Percentiles rank a stretch among this genome's conserved stretches.
Evolutionary conservation across 2,888 invertebrate species (phyloP).

Genomic region (Glaucopsyche alexis): DNA sequence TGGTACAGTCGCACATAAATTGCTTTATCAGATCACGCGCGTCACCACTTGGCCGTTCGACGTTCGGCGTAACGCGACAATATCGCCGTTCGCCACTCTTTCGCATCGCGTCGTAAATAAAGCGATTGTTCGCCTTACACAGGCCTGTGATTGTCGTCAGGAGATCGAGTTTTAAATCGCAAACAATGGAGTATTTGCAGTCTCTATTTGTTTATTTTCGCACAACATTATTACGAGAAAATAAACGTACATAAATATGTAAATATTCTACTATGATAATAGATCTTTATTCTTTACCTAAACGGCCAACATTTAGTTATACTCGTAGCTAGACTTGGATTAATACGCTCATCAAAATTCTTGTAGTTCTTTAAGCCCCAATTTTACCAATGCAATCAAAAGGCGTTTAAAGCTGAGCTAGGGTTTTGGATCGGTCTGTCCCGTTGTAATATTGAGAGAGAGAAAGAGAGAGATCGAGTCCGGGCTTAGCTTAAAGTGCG

Average conservation of each 20-base stretch:
- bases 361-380: too few species aligned
- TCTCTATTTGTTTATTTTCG: slow-evolving; percentile 11
- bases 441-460: too few species aligned
- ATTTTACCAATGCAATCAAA: neutral
- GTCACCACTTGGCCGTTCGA: slow-evolving; percentile 21
- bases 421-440: too few species aligned
- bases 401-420: too few species aligned
- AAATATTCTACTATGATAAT: neutral
- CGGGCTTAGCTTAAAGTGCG: too few species aligned
- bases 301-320: too few species aligned
- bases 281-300: too few species aligned
- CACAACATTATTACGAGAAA: neutral
- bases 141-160: slow-evolving; percentile 42
- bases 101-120: slow-evolving; percentile 51
- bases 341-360: too few species aligned
- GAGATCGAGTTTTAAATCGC: neutral
- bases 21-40: slow-evolving; percentile 35
- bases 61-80: slow-evolving; percentile 32
- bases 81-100: slow-evolving; percentile 43
- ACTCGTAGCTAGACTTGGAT: too few species aligned
- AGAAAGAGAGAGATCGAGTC: too few species aligned
- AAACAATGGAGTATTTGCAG: slow-evolving; percentile 11
- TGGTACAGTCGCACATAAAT: slow-evolving; percentile 37
- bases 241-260: neutral
- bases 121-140: slow-evolving; percentile 55